Evolutionary conservation across 2,888 invertebrate genomes (phyloP).

Genomic region (Acleris sparsana): DNA sequence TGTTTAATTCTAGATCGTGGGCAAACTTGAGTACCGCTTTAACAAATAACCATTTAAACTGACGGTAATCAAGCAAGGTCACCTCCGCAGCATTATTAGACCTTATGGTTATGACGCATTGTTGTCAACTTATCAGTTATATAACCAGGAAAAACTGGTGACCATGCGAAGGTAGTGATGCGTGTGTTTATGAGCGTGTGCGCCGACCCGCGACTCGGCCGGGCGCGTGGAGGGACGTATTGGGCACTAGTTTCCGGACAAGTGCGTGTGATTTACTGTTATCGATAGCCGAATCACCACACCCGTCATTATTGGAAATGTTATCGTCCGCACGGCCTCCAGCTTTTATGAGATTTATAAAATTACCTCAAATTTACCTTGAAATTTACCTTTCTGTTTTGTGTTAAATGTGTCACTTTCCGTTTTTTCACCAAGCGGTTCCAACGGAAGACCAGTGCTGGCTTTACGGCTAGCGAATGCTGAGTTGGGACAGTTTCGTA

Average conservation of each 20-base stretch:
- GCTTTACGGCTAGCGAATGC: too few species aligned
- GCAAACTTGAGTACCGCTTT: too few species aligned
- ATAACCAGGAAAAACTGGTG: constrained; percentile 23
- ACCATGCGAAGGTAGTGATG: constrained; percentile 43
- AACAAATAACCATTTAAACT: too few species aligned
- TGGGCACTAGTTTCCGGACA: constrained; percentile 39
- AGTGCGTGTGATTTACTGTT: constrained; percentile 45
- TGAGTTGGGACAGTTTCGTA: too few species aligned
- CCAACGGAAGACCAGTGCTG: too few species aligned
- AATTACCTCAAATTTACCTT: too few species aligned
- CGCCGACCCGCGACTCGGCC: constrained; percentile 41
- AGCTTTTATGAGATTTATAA: constrained; percentile 6
- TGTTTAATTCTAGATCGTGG: too few species aligned
- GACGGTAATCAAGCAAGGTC: neutral
- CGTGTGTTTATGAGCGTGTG: constrained; percentile 46
- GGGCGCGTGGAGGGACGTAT: constrained; percentile 20
- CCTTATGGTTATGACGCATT: constrained; percentile 27
- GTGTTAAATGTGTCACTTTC: too few species aligned
- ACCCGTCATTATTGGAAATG: constrained; percentile 34
- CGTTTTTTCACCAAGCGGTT: too few species aligned
- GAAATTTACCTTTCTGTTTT: too few species aligned
- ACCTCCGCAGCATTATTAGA: constrained; percentile 15
- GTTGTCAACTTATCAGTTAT: constrained; percentile 11
- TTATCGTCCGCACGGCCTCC: constrained; percentile 30
- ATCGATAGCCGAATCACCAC: constrained; percentile 28